A percentile compares a stretch with the other conserved stretches of the same genome.
phyloP scores from a whole-genome alignment of 2,797 vertebrate species.

The Atherinosoma microstoma region DNA sequence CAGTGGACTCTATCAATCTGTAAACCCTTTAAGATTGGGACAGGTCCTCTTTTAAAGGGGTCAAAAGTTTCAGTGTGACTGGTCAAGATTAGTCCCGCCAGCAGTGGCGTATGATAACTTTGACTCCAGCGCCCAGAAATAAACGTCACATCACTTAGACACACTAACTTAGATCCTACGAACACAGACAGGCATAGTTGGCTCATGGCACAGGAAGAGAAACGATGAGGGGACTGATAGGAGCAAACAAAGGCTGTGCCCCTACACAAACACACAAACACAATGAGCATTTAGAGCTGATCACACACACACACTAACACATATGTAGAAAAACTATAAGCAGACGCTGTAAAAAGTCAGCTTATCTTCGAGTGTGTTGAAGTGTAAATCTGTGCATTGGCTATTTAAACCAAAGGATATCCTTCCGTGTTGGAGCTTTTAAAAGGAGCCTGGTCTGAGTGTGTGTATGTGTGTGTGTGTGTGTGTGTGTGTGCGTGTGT shows the following conservation, averaged over 20 bases:
- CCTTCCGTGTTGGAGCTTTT: constrained; percentile 15
- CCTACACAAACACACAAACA: constrained; percentile 74
- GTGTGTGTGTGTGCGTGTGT: constrained; percentile 18
- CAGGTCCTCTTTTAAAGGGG: not conserved
- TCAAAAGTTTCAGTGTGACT: not conserved
- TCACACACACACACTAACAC: constrained; percentile 6
- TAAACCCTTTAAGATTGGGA: not conserved
- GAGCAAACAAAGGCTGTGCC: constrained; percentile 71
- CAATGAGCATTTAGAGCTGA: constrained; percentile 75
- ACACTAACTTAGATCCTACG: not conserved
- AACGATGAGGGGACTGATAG: constrained; percentile 57
- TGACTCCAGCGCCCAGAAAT: not conserved
- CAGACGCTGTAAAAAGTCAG: constrained; percentile 10
- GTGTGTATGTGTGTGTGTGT: constrained; percentile 26
- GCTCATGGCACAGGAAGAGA: constrained; percentile 52
- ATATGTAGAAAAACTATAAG: constrained; percentile 26
- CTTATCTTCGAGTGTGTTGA: constrained; percentile 25
- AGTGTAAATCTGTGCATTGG: constrained; percentile 28
- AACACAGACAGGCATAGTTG: not conserved
- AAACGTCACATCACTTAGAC: not conserved
- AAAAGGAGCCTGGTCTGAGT: constrained; percentile 1
- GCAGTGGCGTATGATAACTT: not conserved
- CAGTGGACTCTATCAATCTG: not conserved
- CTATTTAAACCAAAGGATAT: constrained; percentile 27
- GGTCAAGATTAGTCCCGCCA: not conserved